Conservation (phyloP, 2,888 invertebrate genomes). For the Osedax frankpressi region DNA sequence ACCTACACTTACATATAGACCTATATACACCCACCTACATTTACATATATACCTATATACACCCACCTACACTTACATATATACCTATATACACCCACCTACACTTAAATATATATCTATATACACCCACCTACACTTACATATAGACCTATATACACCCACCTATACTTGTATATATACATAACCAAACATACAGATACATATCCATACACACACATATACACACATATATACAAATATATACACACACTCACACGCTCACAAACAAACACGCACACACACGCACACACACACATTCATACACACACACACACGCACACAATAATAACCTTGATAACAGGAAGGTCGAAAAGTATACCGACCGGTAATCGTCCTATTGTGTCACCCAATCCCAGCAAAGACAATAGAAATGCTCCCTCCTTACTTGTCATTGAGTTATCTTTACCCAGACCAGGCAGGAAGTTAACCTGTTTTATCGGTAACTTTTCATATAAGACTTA, state of each 20-base stretch:
- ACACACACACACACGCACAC: background rate
- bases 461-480: no score
- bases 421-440: background rate
- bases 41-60: no score
- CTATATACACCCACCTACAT: no score
- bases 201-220: background rate
- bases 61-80: no score
- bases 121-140: no score
- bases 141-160: no score
- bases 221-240: background rate
- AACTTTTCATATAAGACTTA: no score
- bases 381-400: constrained; percentile 4
- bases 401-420: constrained; percentile 7
- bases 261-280: background rate
- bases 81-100: no score
- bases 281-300: background rate
- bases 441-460: background rate
- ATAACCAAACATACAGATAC: background rate
- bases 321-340: background rate
- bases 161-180: background rate
- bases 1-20: no score
- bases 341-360: constrained; percentile 3
- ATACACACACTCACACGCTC: background rate
- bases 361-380: constrained; percentile 8
- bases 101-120: no score